Evolutionary conservation across 1,140 invertebrate species (phyloP).

Genomic region (Bombyx mandarina): DNA sequence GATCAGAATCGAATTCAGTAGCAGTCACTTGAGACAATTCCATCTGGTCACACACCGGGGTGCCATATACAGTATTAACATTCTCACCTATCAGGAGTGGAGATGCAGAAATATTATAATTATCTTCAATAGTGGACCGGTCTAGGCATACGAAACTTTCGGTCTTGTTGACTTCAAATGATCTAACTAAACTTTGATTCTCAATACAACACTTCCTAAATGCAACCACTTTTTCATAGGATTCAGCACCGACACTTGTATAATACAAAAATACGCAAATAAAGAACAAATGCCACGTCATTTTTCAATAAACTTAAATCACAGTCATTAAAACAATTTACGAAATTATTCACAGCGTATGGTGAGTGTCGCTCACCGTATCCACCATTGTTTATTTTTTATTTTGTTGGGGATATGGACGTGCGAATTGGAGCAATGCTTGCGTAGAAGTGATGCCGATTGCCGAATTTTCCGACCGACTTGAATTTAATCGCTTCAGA

Average conservation of each 20-base stretch:
- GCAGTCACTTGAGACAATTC: conserved; percentile 18
- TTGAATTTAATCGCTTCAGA: conserved; percentile 24
- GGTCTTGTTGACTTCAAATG: conserved; percentile 21
- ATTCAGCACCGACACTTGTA: conserved; percentile 16
- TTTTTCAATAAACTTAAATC: conserved; percentile 8
- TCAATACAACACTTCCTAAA: conserved; percentile 51
- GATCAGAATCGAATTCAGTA: conserved; percentile 17
- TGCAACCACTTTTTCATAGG: conserved; percentile 16
- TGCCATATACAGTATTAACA: conserved; percentile 31
- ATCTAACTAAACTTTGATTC: conserved; percentile 38
- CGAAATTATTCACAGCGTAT: conserved; percentile 43
- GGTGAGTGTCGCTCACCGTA: conserved; percentile 37
- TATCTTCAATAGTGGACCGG: conserved; percentile 16
- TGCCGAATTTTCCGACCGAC: conserved; percentile 8
- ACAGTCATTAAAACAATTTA: conserved; percentile 19
- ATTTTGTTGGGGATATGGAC: conserved; percentile 16
- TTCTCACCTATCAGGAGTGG: conserved; percentile 32
- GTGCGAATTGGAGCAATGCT: conserved; percentile 34
- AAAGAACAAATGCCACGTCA: conserved; percentile 35
- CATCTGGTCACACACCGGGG: conserved; percentile 35
- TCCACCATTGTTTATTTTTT: conserved; percentile 44
- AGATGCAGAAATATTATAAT: conserved; percentile 29
- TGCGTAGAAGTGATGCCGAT: conserved; percentile 37
- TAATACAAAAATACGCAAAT: conserved; percentile 22
- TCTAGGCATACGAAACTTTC: conserved; percentile 38